Evolutionary conservation across 2,888 invertebrate species (phyloP).

Genomic region (Drosophila phalerata): DNA sequence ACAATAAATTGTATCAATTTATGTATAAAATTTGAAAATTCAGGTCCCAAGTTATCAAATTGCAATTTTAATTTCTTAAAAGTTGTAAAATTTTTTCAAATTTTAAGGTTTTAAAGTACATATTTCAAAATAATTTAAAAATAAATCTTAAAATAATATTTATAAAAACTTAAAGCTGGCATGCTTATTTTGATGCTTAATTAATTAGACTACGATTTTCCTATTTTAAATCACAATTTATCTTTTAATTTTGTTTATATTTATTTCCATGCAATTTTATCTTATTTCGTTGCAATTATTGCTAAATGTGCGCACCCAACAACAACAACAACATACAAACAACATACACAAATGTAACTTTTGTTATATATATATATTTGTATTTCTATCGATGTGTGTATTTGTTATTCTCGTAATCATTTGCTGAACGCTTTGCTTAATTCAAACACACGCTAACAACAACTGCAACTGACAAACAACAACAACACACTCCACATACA

Average conservation of each 20-base stretch:
- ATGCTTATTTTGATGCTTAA: conserved; percentile 7
- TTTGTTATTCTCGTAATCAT: conserved; percentile 21
- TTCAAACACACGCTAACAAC: conserved; percentile 39
- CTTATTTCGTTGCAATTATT: conserved; percentile 16
- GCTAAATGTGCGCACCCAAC: conserved; percentile 20
- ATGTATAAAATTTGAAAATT: neutral
- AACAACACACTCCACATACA: conserved; percentile 17
- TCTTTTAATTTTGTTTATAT: conserved; percentile 1
- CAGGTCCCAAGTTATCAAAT: neutral
- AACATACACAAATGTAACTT: conserved; percentile 23
- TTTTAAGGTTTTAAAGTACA: neutral
- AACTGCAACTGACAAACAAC: conserved; percentile 40
- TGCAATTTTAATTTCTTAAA: neutral
- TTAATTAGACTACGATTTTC: conserved; percentile 10
- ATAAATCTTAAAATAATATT: neutral
- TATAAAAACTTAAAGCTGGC: neutral
- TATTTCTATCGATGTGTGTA: conserved; percentile 44
- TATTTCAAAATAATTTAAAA: neutral
- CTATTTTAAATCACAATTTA: conserved; percentile 13
- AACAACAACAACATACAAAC: conserved; percentile 16
- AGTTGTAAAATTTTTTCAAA: neutral
- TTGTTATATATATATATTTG: conserved; percentile 28
- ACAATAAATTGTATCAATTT: neutral
- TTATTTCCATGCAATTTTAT: conserved; percentile 9
- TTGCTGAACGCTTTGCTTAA: conserved; percentile 53